Conservation (phyloP, 2,113 vertebrate genomes). For the Charadrius vociferus region DNA sequence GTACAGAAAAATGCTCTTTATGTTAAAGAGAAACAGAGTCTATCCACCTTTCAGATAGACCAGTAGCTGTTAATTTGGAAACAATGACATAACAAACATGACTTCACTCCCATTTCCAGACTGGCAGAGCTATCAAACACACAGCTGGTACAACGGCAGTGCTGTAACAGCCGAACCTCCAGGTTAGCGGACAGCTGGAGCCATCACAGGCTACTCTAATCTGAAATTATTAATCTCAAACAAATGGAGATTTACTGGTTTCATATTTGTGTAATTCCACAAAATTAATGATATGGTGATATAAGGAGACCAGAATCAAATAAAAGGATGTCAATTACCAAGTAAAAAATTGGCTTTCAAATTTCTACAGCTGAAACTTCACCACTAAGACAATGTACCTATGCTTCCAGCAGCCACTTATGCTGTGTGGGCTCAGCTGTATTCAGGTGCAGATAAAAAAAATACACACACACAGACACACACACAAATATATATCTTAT, state of each 20-base stretch:
- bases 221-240: not conserved
- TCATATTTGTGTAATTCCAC: not conserved
- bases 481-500: not conserved
- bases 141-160: not conserved
- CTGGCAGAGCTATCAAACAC: not conserved
- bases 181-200: not conserved
- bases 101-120: not conserved
- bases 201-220: not conserved
- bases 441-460: not conserved
- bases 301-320: not conserved
- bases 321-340: not conserved
- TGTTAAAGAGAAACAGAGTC: not conserved
- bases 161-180: accelerated
- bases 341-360: not conserved
- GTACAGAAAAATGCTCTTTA: not conserved
- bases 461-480: not conserved
- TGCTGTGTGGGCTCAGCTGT: accelerated
- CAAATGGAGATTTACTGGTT: not conserved
- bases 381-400: not conserved
- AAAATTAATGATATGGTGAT: not conserved
- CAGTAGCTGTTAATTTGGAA: not conserved
- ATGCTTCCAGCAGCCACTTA: not conserved
- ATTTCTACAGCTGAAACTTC: not conserved
- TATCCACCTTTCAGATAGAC: not conserved
- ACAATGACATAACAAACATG: not conserved